Base-by-base conservation (phyloP, 53 echinoderm and acorn worm genomes). In the Holothuria leucospilota region DNA sequence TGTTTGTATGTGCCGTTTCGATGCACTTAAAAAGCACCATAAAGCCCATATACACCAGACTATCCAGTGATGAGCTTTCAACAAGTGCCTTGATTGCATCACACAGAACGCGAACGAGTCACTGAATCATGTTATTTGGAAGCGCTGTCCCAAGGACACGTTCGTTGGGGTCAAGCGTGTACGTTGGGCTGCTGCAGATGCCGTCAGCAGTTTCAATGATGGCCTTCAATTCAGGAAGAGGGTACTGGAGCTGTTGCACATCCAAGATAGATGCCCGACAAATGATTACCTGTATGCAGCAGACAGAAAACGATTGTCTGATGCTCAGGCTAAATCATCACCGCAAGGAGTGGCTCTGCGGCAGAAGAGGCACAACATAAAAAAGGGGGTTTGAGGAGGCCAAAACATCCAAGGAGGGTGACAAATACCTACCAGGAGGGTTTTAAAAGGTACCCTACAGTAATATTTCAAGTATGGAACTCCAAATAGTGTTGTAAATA, bases 171-270 rank as follows among this genome's bases (percentile, higher is more conserved):
- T 18, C 23, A 75, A 75, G 10, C 24, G 18, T 38, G 18, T 75
- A 14, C 30, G 77, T 14, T 75, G 18, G 13, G 77, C 25, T 75
- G 77, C 15, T 26, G 77, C 77, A 75, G 30, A 30, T 75, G 77
- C 77, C 29, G 77, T 75, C 20, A 18, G 77, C 34, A 75, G 20
- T 40, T 75, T 75, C 30, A 75, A 75, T 75, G 42, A 75, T 75
- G 77, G 77, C 61, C 13, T 60, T 13, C 61, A 60, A 60, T 60
- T 20, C 20, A 60, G 61, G 20, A 60, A 60, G 61, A 60, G 20
- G 61, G 61, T 60, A 13, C 20, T 60, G 20, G 14, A 60, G 61
- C 61, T 60, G 61, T 20, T 60, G 61, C 61, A 15, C 14, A 60
- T 60, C 13, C 13, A 13, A 60, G 61, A 60, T 20, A 60, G 61